Conservation (phyloP, 37 sponge, comb jelly and placozoan species). For the Petrosia ficiformis region DNA sequence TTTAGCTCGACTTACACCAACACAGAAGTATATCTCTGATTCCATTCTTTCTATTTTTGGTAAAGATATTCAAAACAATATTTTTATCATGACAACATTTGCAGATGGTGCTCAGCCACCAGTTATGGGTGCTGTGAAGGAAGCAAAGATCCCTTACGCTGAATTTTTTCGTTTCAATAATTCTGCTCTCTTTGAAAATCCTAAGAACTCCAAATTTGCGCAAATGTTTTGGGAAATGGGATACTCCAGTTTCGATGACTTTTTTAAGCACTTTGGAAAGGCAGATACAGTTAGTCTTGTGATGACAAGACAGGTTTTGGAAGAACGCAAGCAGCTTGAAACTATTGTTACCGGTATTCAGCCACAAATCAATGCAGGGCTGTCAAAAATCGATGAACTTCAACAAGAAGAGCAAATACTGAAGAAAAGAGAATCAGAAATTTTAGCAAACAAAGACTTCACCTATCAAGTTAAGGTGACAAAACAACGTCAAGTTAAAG, state of each 20-base stretch:
- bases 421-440: conserved; percentile 31
- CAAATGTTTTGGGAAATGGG: conserved; percentile 71
- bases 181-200: conserved; percentile 39
- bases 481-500: conserved; percentile 27
- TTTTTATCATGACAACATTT: conserved; percentile 81
- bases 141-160: conserved; percentile 36
- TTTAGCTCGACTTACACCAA: conserved; percentile 34
- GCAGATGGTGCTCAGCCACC: conserved; percentile 67
- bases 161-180: conserved; percentile 70
- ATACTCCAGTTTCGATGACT: conserved; percentile 26
- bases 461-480: conserved; percentile 37
- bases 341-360: conserved; percentile 31
- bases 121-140: conserved; percentile 48
- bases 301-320: conserved; percentile 60
- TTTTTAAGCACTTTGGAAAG: conserved; percentile 39
- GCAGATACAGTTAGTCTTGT: conserved; percentile 26
- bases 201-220: background rate
- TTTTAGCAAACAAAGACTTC: conserved; percentile 54
- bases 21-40: conserved; percentile 47
- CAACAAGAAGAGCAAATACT: conserved; percentile 41
- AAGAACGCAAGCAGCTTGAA: conserved; percentile 58
- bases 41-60: conserved; percentile 44
- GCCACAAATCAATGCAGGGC: conserved; percentile 30
- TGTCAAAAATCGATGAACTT: conserved; percentile 49
- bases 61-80: conserved; percentile 22